A percentile compares a stretch with the other conserved stretches of the same genome.
phyloP scores from a whole-genome alignment of 2,113 vertebrate genomes.

The Felis catus region DNA sequence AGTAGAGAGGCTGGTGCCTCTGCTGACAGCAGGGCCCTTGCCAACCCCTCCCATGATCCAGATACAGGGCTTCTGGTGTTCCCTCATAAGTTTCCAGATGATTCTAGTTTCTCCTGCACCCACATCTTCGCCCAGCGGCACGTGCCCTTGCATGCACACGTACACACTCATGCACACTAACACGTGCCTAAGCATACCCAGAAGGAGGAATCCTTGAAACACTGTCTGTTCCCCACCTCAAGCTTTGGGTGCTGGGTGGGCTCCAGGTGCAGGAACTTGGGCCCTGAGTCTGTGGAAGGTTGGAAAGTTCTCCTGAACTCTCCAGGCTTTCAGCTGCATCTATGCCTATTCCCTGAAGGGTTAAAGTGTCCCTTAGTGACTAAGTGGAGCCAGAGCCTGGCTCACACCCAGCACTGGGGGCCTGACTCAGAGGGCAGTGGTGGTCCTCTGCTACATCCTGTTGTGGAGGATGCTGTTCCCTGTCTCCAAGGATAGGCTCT shows the following conservation, averaged over 20 bases:
- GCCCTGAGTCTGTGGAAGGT: background rate
- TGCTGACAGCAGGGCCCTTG: background rate
- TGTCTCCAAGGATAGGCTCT: background rate
- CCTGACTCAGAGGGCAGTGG: conserved; percentile 20
- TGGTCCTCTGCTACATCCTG: conserved; percentile 31
- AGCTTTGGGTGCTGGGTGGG: background rate
- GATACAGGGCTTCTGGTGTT: background rate
- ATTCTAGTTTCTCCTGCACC: background rate
- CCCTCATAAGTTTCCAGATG: background rate
- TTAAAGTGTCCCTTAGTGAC: background rate
- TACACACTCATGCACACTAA: too few relatives aligned
- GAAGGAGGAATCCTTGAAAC: background rate
- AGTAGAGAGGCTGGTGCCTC: background rate
- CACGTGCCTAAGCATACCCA: background rate
- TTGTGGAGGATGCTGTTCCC: background rate
- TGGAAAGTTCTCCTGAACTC: background rate
- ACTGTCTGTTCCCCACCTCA: background rate
- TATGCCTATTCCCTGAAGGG: background rate
- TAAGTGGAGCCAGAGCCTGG: background rate
- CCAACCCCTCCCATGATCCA: background rate
- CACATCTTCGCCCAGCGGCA: too few relatives aligned
- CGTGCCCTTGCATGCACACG: background rate
- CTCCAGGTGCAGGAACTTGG: background rate
- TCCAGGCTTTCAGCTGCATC: background rate
- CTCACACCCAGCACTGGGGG: background rate